Conservation (phyloP, 2,888 invertebrate genomes). For the Sphaerophoria taeniata region DNA sequence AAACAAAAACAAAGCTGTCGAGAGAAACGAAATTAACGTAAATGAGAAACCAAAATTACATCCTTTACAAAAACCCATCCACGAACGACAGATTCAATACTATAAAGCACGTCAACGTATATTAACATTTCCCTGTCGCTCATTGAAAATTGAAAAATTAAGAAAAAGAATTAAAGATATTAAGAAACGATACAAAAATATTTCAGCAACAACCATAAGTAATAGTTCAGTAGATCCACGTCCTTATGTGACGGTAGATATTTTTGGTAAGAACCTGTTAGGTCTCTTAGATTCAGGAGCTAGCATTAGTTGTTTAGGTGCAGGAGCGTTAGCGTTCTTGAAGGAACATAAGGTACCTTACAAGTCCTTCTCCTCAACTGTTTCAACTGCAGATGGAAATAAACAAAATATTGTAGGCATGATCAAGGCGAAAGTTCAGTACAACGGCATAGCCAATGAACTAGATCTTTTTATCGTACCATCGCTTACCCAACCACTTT, state of each 20-base stretch:
- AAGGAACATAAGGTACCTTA: background rate
- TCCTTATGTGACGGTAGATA: too few relatives aligned
- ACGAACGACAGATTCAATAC: background rate
- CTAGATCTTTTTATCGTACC: background rate
- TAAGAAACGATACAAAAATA: too few relatives aligned
- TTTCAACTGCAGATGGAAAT: background rate
- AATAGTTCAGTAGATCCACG: too few relatives aligned
- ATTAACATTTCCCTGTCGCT: background rate
- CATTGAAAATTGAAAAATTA: background rate
- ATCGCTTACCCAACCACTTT: background rate
- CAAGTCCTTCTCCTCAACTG: background rate
- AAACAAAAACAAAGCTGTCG: background rate
- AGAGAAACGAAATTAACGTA: background rate
- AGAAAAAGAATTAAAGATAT: too few relatives aligned
- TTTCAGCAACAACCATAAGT: too few relatives aligned
- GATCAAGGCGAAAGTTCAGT: background rate
- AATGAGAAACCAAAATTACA: background rate
- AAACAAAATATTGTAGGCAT: background rate
- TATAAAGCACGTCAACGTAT: background rate
- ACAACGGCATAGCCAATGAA: background rate
- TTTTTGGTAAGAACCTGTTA: background rate
- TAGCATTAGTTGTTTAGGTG: background rate
- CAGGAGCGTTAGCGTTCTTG: constrained; percentile 12
- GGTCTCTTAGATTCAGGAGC: background rate
- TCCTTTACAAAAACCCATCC: background rate